These are phyloP conservation scores for Helleia helle DNA, from an alignment of 2,888 invertebrate species.

Conservation along the genomic window DNA sequence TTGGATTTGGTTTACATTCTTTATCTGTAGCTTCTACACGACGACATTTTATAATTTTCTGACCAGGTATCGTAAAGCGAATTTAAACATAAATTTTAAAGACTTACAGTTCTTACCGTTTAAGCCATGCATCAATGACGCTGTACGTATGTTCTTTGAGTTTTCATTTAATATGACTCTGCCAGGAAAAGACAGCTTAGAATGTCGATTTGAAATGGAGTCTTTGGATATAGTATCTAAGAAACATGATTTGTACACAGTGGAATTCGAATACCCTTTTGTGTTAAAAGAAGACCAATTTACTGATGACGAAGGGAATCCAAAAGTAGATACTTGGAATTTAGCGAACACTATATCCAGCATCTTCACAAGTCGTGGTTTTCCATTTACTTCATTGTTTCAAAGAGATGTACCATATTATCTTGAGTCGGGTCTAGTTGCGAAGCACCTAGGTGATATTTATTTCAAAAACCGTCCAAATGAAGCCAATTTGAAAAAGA, in stretches of 20 bases:
- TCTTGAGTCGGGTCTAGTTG: slow-evolving; percentile 37
- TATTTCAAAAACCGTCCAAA: slow-evolving; percentile 19
- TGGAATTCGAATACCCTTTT: slow-evolving; percentile 33
- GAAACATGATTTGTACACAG: slow-evolving; percentile 28
- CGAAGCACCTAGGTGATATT: slow-evolving; percentile 27
- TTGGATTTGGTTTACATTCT: slow-evolving; percentile 50
- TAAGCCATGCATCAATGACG: slow-evolving; percentile 36
- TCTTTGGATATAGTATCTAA: slow-evolving; percentile 31
- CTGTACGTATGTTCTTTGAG: slow-evolving; percentile 29
- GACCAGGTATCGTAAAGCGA: slow-evolving; percentile 27
- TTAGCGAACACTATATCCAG: slow-evolving; percentile 25
- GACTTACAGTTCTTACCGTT: slow-evolving; percentile 26
- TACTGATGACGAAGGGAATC: slow-evolving; percentile 28
- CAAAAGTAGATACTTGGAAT: slow-evolving; percentile 31
- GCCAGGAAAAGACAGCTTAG: slow-evolving; percentile 25
- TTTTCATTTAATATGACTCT: slow-evolving; percentile 34
- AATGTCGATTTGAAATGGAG: slow-evolving; percentile 28
- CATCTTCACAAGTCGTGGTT: slow-evolving; percentile 37
- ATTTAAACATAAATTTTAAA: slow-evolving; percentile 21
- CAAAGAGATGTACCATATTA: slow-evolving; percentile 30
- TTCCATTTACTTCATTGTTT: slow-evolving; percentile 30
- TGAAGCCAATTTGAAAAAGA: slow-evolving; percentile 12
- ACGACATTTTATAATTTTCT: slow-evolving; percentile 41
- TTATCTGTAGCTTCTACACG: slow-evolving; percentile 42
- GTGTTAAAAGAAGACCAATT: slow-evolving; percentile 31